Evolutionary conservation across 1,140 invertebrate genomes (phyloP).

Genomic region (Metopolophium dirhodum): DNA sequence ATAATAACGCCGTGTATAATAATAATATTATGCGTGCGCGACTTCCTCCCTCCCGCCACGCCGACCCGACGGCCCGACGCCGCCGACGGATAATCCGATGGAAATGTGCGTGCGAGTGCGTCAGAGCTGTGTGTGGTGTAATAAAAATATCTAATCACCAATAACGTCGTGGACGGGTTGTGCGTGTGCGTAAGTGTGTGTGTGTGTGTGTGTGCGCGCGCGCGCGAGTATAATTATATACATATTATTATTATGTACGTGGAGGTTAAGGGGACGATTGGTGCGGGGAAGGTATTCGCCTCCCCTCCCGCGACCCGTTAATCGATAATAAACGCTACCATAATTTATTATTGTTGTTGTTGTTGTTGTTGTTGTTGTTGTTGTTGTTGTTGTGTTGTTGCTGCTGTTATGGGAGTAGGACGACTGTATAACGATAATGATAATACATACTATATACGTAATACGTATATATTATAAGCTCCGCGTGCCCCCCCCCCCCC

Average conservation of each 20-base stretch:
- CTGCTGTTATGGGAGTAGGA: not conserved
- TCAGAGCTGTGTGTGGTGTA: not conserved
- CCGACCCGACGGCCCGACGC: too few species aligned
- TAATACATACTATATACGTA: not conserved
- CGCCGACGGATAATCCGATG: not conserved
- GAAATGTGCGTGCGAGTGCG: not conserved
- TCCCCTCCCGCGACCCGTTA: not conserved
- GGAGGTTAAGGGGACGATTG: not conserved
- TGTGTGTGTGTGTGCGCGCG: too few species aligned
- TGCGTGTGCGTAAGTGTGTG: not conserved
- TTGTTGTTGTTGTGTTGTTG: not conserved
- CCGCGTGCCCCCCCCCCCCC: too few species aligned
- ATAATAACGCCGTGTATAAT: not conserved
- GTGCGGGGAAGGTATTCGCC: not conserved
- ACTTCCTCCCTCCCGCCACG: not conserved
- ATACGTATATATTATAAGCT: not conserved
- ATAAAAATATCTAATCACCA: not conserved
- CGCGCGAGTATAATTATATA: too few species aligned
- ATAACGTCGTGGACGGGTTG: not conserved
- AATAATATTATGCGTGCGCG: not conserved
- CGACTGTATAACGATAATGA: not conserved
- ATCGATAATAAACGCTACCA: conserved; percentile 1
- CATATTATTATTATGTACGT: too few species aligned
- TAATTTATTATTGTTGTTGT: not conserved
- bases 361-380: not conserved